phyloP scores from a whole-genome alignment of 1,140 invertebrate species.

The Brachionus asplanchnoidis region DNA sequence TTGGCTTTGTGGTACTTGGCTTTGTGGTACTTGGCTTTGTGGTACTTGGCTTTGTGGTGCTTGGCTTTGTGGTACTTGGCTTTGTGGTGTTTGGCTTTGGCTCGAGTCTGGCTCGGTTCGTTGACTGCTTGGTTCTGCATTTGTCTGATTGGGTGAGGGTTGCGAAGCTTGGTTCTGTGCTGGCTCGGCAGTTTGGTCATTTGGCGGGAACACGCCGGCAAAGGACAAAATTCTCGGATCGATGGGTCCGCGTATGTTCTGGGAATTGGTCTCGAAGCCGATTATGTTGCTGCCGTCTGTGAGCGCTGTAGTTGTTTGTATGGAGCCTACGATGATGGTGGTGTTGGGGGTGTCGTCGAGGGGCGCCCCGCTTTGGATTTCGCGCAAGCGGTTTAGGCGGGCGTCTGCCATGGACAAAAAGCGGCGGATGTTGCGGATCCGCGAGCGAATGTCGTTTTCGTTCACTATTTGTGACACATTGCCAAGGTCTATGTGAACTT shows the following conservation, averaged over 20 bases:
- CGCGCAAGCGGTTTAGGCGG: conserved; percentile 48
- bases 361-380: conserved; percentile 34
- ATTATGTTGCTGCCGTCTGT: conserved; percentile 28
- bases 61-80: background rate
- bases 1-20: background rate
- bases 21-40: no score
- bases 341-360: conserved; percentile 10
- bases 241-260: conserved; percentile 9
- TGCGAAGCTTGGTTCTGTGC: background rate
- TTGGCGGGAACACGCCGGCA: conserved; percentile 30
- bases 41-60: background rate
- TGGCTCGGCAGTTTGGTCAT: background rate
- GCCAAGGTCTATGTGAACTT: conserved; percentile 58
- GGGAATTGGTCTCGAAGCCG: background rate
- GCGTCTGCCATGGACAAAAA: conserved; percentile 51
- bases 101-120: background rate
- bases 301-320: conserved; percentile 33
- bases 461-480: conserved; percentile 46
- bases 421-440: conserved; percentile 49
- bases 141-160: background rate
- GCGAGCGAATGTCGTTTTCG: conserved; percentile 50
- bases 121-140: background rate
- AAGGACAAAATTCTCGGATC: background rate
- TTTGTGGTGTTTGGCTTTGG: background rate
- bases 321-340: conserved; percentile 35